Evolutionary conservation across 30 jellyfish, hydroid and myxozoan species (phyloP), one percentile per base, ranked within the genome.

Genomic region (Phacellophora camtschatica): DNA sequence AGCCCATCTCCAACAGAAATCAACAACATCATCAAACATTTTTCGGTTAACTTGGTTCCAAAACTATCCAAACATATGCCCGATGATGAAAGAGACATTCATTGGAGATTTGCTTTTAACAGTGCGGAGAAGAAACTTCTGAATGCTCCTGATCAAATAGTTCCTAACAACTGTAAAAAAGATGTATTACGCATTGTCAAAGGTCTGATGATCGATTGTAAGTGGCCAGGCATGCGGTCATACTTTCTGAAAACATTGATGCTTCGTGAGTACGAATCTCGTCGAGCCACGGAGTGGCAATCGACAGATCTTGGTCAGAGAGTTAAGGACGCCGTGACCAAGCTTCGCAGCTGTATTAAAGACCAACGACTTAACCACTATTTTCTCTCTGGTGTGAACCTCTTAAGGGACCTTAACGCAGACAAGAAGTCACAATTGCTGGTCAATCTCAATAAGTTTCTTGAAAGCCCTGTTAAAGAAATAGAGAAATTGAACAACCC

Each of bases 51-150:
- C 32, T 37, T 66, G 10, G 81, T 66, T 3, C 81, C 81, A 22
- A 66, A 66, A 39, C 63, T 66, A 18, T 66, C 23, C 12, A 48
- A 51, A 11, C 63, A 66, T 23, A 42, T 27, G 12, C 25, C 45
- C 10, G 34, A 37, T 33, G 81, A 66, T n/a, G 20, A 16, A 39
- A 61, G 81, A 34, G 49, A 66, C 25, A 29, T 15, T 23, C 30
- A 33, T 3, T 66, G 81, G 81, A 48, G 81, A 16, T 66, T 33
- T 39, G 81, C 81, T 12, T 66, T 66, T 39, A 66, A 66, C 63
- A 20, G 58, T 23, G 81, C 51, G 12, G 81, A 66, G 45, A 19
- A 66, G 20, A 16, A 27, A 19, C 56, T 66, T 3, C 29, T 66
- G 34, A 20, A 29, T 10, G 58, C 29, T 20, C 45, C 42, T 0